Conservation (phyloP, 2,797 vertebrate genomes). For the Spatula versicolor region DNA sequence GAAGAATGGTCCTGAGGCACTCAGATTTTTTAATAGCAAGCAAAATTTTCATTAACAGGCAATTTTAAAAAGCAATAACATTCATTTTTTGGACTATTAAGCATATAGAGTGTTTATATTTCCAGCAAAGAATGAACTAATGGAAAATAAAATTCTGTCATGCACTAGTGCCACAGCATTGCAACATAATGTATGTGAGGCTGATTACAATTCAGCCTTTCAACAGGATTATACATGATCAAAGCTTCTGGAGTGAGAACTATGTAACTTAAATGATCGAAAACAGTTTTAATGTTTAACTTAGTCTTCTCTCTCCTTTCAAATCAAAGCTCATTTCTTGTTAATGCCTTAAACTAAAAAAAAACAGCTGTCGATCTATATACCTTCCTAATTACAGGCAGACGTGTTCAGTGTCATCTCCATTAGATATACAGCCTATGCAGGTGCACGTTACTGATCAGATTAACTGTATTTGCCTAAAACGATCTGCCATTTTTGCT, state of each 20-base stretch:
- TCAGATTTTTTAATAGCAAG: slow-evolving; percentile 38
- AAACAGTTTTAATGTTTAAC: slow-evolving; percentile 58
- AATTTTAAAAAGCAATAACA: slow-evolving; percentile 63
- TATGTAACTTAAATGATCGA: slow-evolving; percentile 56
- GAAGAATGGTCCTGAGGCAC: slow-evolving; percentile 46
- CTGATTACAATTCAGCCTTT: slow-evolving; percentile 64
- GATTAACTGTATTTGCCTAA: background rate
- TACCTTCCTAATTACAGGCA: slow-evolving; percentile 20
- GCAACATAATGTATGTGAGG: slow-evolving; percentile 49
- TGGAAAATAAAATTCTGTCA: slow-evolving; percentile 65
- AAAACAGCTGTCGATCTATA: background rate
- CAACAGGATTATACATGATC: slow-evolving; percentile 56
- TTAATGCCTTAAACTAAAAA: slow-evolving; percentile 25
- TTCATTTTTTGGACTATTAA: slow-evolving; percentile 67
- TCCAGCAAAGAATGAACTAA: slow-evolving; percentile 66
- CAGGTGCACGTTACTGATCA: background rate
- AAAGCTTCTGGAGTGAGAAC: slow-evolving; percentile 58
- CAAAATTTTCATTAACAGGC: slow-evolving; percentile 63
- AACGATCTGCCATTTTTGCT: background rate
- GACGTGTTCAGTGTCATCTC: background rate
- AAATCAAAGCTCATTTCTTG: slow-evolving; percentile 17
- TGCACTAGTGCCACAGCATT: slow-evolving; percentile 5
- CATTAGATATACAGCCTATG: background rate
- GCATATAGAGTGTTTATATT: slow-evolving; percentile 68
- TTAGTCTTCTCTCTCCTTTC: slow-evolving; percentile 31